These are phyloP conservation scores for Leucosticte australis DNA, from an alignment of 2,113 vertebrate species.

Conservation along the genomic window DNA sequence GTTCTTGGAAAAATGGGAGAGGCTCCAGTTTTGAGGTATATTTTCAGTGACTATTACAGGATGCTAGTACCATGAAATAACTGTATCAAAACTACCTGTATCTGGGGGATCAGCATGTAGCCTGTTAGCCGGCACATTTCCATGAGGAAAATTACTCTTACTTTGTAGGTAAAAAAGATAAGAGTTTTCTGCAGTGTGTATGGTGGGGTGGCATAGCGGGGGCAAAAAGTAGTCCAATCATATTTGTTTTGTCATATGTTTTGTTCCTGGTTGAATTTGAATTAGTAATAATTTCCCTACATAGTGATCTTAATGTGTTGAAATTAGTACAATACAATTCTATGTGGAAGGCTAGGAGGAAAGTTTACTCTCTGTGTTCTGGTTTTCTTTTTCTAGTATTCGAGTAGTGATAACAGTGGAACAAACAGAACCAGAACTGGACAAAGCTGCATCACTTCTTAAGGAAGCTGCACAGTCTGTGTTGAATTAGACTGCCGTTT, in stretches of 20 bases:
- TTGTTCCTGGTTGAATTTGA: background rate
- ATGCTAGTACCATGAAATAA: background rate
- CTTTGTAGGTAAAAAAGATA: background rate
- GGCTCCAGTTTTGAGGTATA: background rate
- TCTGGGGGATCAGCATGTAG: background rate
- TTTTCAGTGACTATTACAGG: background rate
- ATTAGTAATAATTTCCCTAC: background rate
- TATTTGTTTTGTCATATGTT: background rate
- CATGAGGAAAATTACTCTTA: background rate
- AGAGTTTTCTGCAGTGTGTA: background rate
- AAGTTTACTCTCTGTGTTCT: background rate
- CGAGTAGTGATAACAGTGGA: conserved; percentile 89
- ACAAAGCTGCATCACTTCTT: conserved; percentile 82
- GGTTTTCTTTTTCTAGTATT: conserved; percentile 78
- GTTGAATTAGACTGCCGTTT: conserved; percentile 65
- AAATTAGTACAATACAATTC: background rate
- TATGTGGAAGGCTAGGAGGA: background rate
- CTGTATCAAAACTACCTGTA: background rate
- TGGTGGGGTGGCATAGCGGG: accelerated
- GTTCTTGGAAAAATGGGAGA: background rate
- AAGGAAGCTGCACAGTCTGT: conserved; percentile 78
- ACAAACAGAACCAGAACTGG: conserved; percentile 87
- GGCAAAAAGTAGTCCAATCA: background rate
- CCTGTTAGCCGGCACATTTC: background rate
- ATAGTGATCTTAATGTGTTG: background rate